Evolutionary conservation across 1,140 invertebrate species (phyloP).

Genomic region (Lamellibrachia luymesi): DNA sequence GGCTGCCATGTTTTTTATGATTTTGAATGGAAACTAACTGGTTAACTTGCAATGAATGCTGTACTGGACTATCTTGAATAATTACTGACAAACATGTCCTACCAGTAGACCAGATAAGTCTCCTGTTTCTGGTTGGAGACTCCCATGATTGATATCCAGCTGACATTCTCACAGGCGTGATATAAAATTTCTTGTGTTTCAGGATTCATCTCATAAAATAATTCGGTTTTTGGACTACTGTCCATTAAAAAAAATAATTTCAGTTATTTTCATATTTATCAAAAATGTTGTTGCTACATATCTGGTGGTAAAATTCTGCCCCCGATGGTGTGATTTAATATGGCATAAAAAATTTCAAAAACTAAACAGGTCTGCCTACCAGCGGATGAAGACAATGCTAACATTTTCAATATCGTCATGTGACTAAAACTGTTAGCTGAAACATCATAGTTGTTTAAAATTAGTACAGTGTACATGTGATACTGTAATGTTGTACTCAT

Average conservation of each 20-base stretch:
- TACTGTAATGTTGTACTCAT: background rate
- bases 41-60: background rate
- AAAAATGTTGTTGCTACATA: background rate
- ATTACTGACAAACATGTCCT: background rate
- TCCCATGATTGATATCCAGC: too few relatives aligned
- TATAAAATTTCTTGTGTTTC: background rate
- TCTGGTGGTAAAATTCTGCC: background rate
- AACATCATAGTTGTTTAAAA: background rate
- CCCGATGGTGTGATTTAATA: background rate
- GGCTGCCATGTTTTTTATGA: background rate
- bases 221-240: background rate
- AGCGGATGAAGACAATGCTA: background rate
- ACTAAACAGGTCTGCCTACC: background rate
- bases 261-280: background rate
- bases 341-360: background rate
- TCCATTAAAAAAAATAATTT: background rate
- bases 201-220: background rate
- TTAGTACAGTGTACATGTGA: background rate
- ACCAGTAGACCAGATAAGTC: too few relatives aligned
- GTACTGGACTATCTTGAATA: background rate
- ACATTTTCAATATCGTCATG: background rate
- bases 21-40: background rate
- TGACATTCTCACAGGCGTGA: too few relatives aligned
- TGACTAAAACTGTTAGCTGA: background rate
- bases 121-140: too few relatives aligned